Base-by-base conservation (phyloP, 1,140 invertebrate species). In the Lepidurus packardi region DNA sequence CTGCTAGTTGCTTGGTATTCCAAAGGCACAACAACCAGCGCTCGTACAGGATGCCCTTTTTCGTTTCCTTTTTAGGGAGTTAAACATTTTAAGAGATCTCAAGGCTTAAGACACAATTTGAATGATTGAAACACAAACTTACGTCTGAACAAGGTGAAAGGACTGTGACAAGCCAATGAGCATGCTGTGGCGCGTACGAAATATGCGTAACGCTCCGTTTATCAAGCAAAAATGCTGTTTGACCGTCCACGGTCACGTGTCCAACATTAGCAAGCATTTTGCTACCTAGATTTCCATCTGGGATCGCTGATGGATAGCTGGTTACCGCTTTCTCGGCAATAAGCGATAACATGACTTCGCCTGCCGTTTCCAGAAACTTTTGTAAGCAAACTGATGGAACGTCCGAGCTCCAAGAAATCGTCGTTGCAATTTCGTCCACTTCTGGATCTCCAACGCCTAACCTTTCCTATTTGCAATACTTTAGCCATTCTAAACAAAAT, bases 221-320 rank as follows among this genome's bases (percentile, higher is more conserved):
- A 13, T 65, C 21, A 7, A 65, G 16, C 53, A 65, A 65, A 65
- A 21, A 7, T 11, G 21, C 53, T 0, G 53, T 65, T 16, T 65
- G 53, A 7, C 21, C n/a, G 13, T 65, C 53, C 16, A 65, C 53
- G 6, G 53, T 65, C 53, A 65, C 53, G 13, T 65, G 53, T 13
- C 53, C 53, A 21, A 65, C 13, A 65, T 16, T 65, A 13, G 53
- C 53, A 7, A 65, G 53, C 53, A 65, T 65, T 65, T 65, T 65
- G 13, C 13, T 13, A 21, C 53, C 53, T 8, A 21, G 53, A 16
- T 65, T 65, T n/a, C 53, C 53, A 16, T 65, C 13, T 65, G 53
- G 53, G 21, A 65, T 65, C 53, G 53, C 53, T 65, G 53, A 65
- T 21, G 53, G 53, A 16, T 65, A 65, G 53, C 53, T 65, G 16